Base-by-base conservation (phyloP, 2,888 invertebrate species). In the Conomelus anceps region DNA sequence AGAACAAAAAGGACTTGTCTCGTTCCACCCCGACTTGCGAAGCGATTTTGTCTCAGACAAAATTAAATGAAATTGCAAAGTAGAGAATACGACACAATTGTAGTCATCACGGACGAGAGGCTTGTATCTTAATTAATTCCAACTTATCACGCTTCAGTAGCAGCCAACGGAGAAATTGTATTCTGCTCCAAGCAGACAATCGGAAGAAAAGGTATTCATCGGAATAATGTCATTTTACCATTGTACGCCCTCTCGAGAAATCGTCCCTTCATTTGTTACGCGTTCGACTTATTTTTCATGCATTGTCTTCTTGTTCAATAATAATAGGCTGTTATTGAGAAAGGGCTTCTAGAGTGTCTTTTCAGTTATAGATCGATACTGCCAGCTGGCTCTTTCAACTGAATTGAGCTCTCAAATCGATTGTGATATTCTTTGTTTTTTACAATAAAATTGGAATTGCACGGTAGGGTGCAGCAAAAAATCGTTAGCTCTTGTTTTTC, bases 71-170 rank as follows among this genome's bases (percentile, higher is more conserved):
- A 88, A 88, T 88, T 88, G 88, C 88, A 88, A 88, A 86, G 86
- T 86, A 86, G 23, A 86, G 86, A 26, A 86, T 23, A 86, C 11
- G 85, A 85, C 85, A 86, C 86, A 86, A 86, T 86, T 24, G 24
- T 24, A 86, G 86, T 86, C 86, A 86, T 86, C 86, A 86, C 29
- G 86, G 24, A 22, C 29, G 88, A 85, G 88, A 84, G 26, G 84
- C 85, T 85, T 88, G 89, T 89, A 89, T 90, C 90, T 90, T 90
- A 90, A 90, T 90, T 90, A 90, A 90, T 90, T 90, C 90, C 90
- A 89, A 90, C 90, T 90, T 90, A 90, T 90, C 89, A 89, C 89
- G 89, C 90, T 22, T 88, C 89, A 90, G 85, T 89, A 34, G 85
- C 87, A 26, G 26, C 88, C 87, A 90, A 90, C 90, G 90, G 89